Conservation (phyloP, 2,113 vertebrate species). For the Sceloporus tristichus region DNA sequence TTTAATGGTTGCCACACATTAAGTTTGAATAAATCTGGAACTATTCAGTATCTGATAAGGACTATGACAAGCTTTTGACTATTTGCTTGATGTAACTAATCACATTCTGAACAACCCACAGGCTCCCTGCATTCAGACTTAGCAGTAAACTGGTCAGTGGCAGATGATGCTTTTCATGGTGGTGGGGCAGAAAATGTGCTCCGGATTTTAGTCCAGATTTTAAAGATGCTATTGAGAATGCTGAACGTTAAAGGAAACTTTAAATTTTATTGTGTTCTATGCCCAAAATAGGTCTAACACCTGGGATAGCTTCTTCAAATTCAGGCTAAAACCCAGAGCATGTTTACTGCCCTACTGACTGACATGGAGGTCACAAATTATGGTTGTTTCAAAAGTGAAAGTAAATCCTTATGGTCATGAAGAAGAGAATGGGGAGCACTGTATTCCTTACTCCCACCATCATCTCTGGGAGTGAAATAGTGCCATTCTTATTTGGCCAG, state of each 20-base stretch:
- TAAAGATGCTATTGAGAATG: too few species aligned
- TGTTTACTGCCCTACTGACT: too few species aligned
- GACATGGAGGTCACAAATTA: too few species aligned
- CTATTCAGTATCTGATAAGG: neutral
- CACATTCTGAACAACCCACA: neutral
- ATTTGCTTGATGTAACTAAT: neutral
- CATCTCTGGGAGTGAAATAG: neutral
- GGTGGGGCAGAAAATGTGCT: too few species aligned
- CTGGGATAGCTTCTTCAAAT: too few species aligned
- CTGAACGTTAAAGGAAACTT: too few species aligned
- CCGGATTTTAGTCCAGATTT: too few species aligned
- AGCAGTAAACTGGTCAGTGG: neutral
- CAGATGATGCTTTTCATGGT: too few species aligned
- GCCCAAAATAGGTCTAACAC: too few species aligned
- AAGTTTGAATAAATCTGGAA: neutral
- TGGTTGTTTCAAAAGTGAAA: neutral
- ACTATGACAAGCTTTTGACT: neutral
- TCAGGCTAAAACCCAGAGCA: too few species aligned
- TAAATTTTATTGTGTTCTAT: too few species aligned
- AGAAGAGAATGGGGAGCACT: neutral
- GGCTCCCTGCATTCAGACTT: neutral
- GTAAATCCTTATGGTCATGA: neutral
- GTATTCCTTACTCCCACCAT: neutral
- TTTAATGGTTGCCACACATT: neutral
- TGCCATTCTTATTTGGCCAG: neutral